A percentile compares a stretch with the other conserved stretches of the same genome.
Conservation (phyloP, 2,888 invertebrate species). For the Tinea semifulvella region DNA sequence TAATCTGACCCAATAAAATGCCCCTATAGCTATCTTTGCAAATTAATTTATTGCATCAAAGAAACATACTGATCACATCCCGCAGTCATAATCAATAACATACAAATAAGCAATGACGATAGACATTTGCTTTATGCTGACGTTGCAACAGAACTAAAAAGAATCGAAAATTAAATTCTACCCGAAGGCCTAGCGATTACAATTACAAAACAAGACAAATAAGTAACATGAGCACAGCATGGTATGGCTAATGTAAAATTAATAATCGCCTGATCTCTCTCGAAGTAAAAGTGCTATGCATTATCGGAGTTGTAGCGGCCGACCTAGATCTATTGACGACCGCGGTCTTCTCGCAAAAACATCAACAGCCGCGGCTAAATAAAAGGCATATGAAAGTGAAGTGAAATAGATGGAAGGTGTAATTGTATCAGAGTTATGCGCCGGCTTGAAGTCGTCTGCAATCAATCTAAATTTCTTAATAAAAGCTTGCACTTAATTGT, state of each 20-base stretch:
- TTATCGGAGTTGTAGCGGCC: conserved; percentile 39
- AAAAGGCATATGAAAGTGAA: conserved; percentile 42
- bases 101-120: too few species aligned
- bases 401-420: conserved; percentile 30
- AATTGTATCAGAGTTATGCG: conserved; percentile 14
- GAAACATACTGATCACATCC: too few species aligned
- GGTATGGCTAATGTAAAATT: conserved; percentile 32
- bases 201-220: conserved; percentile 10
- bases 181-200: conserved; percentile 1
- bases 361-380: conserved; percentile 35
- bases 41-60: too few species aligned
- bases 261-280: conserved; percentile 39
- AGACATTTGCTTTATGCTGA: too few species aligned
- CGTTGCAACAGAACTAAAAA: too few species aligned
- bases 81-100: too few species aligned
- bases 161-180: conserved; percentile 1
- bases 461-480: conserved; percentile 1
- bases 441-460: conserved; percentile 5
- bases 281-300: conserved; percentile 55
- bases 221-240: conserved; percentile 10
- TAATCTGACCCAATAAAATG: too few species aligned
- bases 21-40: too few species aligned
- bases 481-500: conserved; percentile 4
- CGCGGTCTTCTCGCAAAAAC: conserved; percentile 40
- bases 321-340: conserved; percentile 49